Evolutionary conservation across 2,888 invertebrate species (phyloP), one percentile per base, ranked within the genome.

Genomic region (Tetheella fluctuosa): DNA sequence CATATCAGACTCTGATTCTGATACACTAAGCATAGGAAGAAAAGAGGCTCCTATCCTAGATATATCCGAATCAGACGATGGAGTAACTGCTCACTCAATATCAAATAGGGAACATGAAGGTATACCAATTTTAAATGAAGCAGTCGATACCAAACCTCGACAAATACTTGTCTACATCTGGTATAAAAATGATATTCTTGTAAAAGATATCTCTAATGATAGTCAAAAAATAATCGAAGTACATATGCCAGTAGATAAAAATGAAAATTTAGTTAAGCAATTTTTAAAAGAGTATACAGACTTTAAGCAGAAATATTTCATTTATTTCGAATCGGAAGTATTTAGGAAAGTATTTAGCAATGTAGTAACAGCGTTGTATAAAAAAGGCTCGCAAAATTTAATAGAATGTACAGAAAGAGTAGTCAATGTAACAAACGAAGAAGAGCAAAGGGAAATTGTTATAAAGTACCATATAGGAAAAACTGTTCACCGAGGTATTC

Each of bases 141-240:
- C 78, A 0, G 68, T 78, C 42, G 75, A 77, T 28, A 71, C 66
- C 1, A 77, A 81, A 57, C 69, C 77, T 0, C 74, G 72, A 3
- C 79, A 78, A 67, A 72, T 79, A n/a, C 20, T 77, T 59, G 58
- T 73, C 4, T 57, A 57, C 20, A 59, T 57, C 2, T 76, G 74
- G 70, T 53, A 54, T 48, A 68, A 59, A 66, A 59, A 77, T 54
- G 58, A 71, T 52, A 30, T 67, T 6, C 6, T 17, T 10, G 71
- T 76, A 7, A 75, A 73, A 59, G 54, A 72, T 34, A 25, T 72
- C 12, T 72, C 74, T 1, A 59, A 54, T 7, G 13, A 57, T 0
- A 78, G 74, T 63, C 73, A 73, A 54, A 71, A 64, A 53, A 66
- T 79, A 17, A 17, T 76, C 17, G 73, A 79, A 61, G 70, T 76